Evolutionary conservation across 2,797 vertebrate species (phyloP), one percentile per base, ranked within the genome.

Genomic region (Eulemur rubriventer): DNA sequence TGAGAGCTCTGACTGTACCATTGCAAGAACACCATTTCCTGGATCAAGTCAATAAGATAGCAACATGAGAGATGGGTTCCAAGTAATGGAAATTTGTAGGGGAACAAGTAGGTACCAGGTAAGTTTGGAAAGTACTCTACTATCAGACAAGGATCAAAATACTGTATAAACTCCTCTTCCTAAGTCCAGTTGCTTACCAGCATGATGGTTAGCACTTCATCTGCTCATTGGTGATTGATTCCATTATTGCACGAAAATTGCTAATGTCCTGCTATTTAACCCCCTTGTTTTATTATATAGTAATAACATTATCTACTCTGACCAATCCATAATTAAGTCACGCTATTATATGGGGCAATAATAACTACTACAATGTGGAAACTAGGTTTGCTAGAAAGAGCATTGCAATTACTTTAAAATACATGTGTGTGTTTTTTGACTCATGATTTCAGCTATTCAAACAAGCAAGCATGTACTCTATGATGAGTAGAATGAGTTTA

Each of bases 1-100:
- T 67, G 83, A 79, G 91, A 70, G 89, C 82, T 88, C 95, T 78
- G 48, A 48, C 75, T 70, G 82, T 76, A 52, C 67, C 65, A 17
- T 69, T 70, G n/a, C 55, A 63, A 80, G 89, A 96, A 75, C 85
- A 93, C 38, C 59, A 78, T 94, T 96, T 93, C 94, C 95, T 38
- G 61, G 63, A 65, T 75, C 80, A 76, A 81, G 92, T 92, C 93
- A 96, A 33, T 94, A 93, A 96, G 82, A 87, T 17, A 95, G 76
- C 82, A 70, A n/a, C 33, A 41, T 86, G 91, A 97, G 91, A 88
- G 91, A 97, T 48, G 28, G 73, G 4, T 92, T 96, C 79, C 9
- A 4, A 46, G 67, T 46, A 65, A 79, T 61, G 22, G 46, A 88
- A 91, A 81, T 97, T 96, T 95, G 57, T 84, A 82, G 70, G 4